Conservation (phyloP, 1,140 invertebrate species). For the Drosophila nikananu region DNA sequence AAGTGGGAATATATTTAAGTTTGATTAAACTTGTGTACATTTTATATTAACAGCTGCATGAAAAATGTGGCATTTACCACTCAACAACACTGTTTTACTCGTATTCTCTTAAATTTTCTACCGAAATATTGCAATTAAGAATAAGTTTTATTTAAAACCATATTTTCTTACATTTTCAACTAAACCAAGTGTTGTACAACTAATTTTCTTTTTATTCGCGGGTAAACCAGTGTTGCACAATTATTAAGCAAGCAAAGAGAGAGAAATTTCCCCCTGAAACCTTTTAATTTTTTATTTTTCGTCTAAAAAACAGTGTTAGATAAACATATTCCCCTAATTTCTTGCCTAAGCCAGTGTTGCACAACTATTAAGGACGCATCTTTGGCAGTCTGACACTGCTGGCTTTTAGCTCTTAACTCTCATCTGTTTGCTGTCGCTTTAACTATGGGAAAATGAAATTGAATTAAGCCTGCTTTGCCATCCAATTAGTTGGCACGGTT, state of each 20-base stretch:
- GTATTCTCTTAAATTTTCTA: not conserved
- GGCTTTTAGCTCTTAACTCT: not conserved
- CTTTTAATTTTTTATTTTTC: not conserved
- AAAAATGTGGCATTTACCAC: not conserved
- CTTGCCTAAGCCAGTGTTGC: not conserved
- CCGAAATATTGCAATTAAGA: not conserved
- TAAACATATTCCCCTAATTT: not conserved
- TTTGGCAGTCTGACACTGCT: not conserved
- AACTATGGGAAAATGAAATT: constrained; percentile 18
- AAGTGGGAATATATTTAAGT: not conserved
- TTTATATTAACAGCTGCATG: not conserved
- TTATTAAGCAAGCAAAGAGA: not conserved
- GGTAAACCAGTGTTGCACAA: constrained; percentile 4
- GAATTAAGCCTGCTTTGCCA: constrained; percentile 46
- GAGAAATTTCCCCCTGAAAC: not conserved
- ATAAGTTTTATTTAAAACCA: not conserved
- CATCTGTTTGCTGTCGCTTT: constrained; percentile 19
- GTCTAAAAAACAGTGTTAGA: not conserved
- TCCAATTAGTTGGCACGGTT: constrained; percentile 42
- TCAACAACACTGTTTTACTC: not conserved
- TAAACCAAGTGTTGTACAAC: not conserved
- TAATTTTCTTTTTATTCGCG: not conserved
- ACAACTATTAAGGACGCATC: not conserved
- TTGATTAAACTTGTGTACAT: not conserved
- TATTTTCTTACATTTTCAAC: not conserved